These are phyloP conservation scores for Seira musarum DNA, from an alignment of 2,888 invertebrate species.

Conservation along the genomic window DNA sequence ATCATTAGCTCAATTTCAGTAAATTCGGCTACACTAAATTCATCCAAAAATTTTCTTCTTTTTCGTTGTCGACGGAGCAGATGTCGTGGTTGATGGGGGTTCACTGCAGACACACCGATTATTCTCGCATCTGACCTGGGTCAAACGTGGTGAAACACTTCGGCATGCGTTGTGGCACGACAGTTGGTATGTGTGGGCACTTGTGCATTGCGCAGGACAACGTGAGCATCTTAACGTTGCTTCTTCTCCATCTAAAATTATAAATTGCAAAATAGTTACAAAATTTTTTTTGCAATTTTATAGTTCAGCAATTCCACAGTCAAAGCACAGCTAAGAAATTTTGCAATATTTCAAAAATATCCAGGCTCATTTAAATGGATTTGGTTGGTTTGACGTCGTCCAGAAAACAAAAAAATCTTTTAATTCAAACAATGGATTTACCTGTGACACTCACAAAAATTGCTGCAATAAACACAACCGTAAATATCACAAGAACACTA, in stretches of 20 bases:
- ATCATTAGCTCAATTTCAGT: no score
- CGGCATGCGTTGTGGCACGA: conserved; percentile 48
- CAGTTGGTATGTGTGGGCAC: conserved; percentile 40
- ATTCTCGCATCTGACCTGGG: conserved; percentile 31
- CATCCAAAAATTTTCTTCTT: conserved; percentile 43
- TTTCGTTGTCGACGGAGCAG: conserved; percentile 23
- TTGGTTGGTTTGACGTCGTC: no score
- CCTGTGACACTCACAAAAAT: no score
- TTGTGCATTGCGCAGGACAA: conserved; percentile 42
- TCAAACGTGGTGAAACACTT: conserved; percentile 29
- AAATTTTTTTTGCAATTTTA: not conserved
- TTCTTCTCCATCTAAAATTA: conserved; percentile 25
- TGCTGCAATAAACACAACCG: no score
- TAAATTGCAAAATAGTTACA: not conserved
- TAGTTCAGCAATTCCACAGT: no score
- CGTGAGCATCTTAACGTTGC: conserved; percentile 34
- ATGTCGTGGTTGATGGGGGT: conserved; percentile 31
- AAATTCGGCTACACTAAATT: no score
- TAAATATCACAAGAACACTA: no score
- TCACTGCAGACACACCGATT: conserved; percentile 37
- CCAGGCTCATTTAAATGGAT: no score
- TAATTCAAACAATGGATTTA: no score
- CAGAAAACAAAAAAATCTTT: no score
- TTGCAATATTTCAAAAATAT: no score
- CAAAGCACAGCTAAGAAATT: no score